Conservation (phyloP, 1,140 invertebrate genomes). For the Pantala flavescens region DNA sequence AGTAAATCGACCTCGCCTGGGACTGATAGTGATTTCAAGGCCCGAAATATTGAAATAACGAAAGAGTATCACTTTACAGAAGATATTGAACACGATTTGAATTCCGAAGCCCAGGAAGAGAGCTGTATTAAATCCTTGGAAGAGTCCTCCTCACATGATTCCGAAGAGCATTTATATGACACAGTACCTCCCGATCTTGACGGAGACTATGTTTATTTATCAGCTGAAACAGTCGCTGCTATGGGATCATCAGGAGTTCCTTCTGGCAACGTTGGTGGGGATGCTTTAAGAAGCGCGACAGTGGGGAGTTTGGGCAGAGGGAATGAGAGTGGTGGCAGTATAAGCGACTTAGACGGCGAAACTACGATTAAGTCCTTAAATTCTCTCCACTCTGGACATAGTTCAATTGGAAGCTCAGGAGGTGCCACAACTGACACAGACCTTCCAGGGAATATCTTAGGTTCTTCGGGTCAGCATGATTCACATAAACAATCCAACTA, state of each 20-base stretch:
- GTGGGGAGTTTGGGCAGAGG: background rate
- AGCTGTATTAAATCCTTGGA: background rate
- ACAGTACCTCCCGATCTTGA: conserved; percentile 67
- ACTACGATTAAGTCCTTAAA: conserved; percentile 28
- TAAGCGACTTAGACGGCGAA: conserved; percentile 25
- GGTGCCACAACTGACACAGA: conserved; percentile 46
- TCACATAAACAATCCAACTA: conserved; percentile 58
- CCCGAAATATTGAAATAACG: too few species aligned
- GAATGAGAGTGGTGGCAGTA: conserved; percentile 23
- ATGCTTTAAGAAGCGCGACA: background rate
- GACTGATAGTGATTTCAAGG: background rate
- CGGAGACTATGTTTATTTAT: conserved; percentile 63
- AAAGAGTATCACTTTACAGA: too few species aligned
- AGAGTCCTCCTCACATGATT: conserved; percentile 23
- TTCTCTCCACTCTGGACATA: conserved; percentile 29
- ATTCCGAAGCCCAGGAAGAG: background rate
- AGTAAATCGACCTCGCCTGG: background rate
- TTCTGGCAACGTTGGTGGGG: background rate
- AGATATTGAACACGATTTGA: background rate
- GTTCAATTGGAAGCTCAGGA: conserved; percentile 35
- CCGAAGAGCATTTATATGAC: conserved; percentile 69
- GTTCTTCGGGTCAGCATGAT: conserved; percentile 18
- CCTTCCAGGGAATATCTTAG: conserved; percentile 44
- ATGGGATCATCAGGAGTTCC: background rate
- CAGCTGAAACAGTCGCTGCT: conserved; percentile 10